These are phyloP conservation scores for Magallana nippona DNA, from an alignment of 2,888 invertebrate species.

Conservation along the genomic window DNA sequence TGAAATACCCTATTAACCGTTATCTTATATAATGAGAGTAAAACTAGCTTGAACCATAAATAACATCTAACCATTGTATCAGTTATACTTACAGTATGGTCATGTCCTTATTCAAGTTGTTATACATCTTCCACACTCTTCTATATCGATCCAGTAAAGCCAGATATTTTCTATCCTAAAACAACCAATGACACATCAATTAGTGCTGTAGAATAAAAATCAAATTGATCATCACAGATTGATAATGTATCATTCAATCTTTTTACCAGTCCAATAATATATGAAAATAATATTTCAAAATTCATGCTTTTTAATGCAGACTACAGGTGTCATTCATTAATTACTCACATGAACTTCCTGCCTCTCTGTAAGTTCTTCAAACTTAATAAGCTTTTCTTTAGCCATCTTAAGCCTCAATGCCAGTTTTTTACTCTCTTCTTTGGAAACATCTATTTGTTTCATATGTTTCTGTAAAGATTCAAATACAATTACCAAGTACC, in stretches of 20 bases:
- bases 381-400: constrained; percentile 54
- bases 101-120: constrained; percentile 62
- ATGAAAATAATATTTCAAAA: no score
- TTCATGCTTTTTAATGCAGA: no score
- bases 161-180: constrained; percentile 60
- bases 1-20: no score
- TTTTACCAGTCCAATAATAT: no score
- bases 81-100: constrained; percentile 57
- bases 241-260: no score
- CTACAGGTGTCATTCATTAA: no score
- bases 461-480: constrained; percentile 47
- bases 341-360: constrained; percentile 38
- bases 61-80: neutral
- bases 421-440: constrained; percentile 50
- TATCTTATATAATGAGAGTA: no score
- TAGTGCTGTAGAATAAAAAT: neutral
- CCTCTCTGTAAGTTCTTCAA: constrained; percentile 44
- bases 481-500: neutral
- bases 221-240: no score
- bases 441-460: constrained; percentile 46
- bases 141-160: constrained; percentile 59
- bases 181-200: neutral
- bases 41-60: no score
- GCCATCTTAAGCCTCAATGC: constrained; percentile 56
- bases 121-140: constrained; percentile 60